A percentile compares a stretch with the other conserved stretches of the same genome.
These are phyloP conservation scores for Melanostigma gelatinosum DNA, from an alignment of 2,113 vertebrate genomes.

Conservation along the genomic window DNA sequence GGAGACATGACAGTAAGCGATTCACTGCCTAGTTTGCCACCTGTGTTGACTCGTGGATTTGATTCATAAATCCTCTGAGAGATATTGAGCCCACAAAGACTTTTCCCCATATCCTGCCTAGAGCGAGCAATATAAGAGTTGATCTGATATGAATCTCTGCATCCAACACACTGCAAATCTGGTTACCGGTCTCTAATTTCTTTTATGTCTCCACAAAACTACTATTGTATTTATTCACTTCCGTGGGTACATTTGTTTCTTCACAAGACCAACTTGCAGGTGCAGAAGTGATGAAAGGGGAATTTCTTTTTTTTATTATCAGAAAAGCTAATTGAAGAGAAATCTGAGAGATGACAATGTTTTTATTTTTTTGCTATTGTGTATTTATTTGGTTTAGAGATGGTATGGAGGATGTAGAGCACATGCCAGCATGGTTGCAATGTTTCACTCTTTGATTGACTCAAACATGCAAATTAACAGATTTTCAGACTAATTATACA, in stretches of 20 bases:
- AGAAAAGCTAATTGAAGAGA: not conserved
- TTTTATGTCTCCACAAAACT: not conserved
- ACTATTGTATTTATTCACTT: not conserved
- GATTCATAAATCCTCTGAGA: not conserved
- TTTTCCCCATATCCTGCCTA: not conserved
- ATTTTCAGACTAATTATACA: slow-evolving; percentile 28
- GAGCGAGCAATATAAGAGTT: not conserved
- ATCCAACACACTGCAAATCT: not conserved
- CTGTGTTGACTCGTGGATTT: slow-evolving; percentile 2
- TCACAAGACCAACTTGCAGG: not conserved
- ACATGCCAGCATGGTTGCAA: not conserved
- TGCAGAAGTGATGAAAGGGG: not conserved
- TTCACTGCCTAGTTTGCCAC: not conserved
- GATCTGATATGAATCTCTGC: slow-evolving; percentile 2
- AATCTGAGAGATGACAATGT: not conserved
- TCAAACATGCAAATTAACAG: slow-evolving; percentile 15
- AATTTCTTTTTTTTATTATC: not conserved
- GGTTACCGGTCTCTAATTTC: not conserved
- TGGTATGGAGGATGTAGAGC: not conserved
- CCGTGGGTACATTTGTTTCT: not conserved
- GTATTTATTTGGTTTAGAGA: slow-evolving; percentile 5
- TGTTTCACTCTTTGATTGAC: slow-evolving; percentile 26
- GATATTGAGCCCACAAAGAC: not conserved
- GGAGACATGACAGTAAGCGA: slow-evolving; percentile 1
- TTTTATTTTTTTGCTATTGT: not conserved